Base-by-base conservation (phyloP, 1,140 invertebrate genomes). In the Mya arenaria region DNA sequence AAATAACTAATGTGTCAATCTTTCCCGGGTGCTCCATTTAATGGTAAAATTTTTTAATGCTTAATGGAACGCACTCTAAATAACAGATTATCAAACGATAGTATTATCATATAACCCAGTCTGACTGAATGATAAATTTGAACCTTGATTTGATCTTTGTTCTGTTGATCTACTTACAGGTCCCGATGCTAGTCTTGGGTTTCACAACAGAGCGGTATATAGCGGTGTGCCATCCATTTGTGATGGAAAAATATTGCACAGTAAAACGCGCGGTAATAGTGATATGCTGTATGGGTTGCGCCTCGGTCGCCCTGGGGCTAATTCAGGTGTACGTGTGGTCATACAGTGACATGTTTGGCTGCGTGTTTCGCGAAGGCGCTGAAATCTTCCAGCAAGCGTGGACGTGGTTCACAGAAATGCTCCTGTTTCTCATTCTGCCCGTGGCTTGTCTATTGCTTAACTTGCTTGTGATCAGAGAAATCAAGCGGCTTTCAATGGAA, bases 151-250 rank as follows among this genome's bases (percentile, higher is more conserved):
- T n/a, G n/a, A n/a, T n/a, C n/a, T n/a, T n/a, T n/a, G n/a, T n/a
- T n/a, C n/a, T n/a, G n/a, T n/a, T n/a, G n/a, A n/a, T n/a, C n/a
- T n/a, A n/a, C n/a, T 77, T 77, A 23, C 44, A 79, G 55, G 90
- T 89, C 10, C 89, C 91, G 0, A 63, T 91, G 10, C 84, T 93
- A 0, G 92, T 93, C 0, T 78, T 93, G 0, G 97, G 96, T 1
- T 98, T 99, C 37, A 99, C 98, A 0, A 94, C 98, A 82, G 98
- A 99, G 92, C 94, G 98, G 44, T 99, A 97, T 93, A 96, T 99
- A 41, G 98, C 98, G 0, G 98, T 99, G 0, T 99, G 98, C 90
- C 97, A 98, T 92, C 98, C 98, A 0, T 94, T 99, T 32, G 94
- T 95, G 69, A 90, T 89, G 65, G 90, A 89, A 60, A 89, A 87